phyloP scores from a whole-genome alignment of 2,113 vertebrate species.

The Sebastes schlegelii region DNA sequence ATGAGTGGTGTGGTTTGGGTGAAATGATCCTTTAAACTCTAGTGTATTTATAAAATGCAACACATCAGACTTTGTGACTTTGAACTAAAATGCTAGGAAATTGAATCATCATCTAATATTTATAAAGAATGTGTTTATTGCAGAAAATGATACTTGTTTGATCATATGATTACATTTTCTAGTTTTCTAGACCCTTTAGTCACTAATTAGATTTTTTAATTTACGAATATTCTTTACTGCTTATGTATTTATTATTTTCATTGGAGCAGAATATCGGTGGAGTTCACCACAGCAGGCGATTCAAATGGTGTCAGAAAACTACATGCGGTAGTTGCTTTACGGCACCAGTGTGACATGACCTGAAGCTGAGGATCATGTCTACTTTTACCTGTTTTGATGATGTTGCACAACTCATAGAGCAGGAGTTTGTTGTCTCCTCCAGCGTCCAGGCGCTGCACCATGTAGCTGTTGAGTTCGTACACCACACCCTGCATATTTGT shows the following conservation, averaged over 20 bases:
- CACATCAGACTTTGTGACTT: not conserved
- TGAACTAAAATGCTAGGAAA: not conserved
- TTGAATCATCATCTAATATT: no score
- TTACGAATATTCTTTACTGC: not conserved
- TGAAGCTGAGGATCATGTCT: not conserved
- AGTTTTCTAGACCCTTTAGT: not conserved
- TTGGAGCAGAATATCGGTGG: not conserved
- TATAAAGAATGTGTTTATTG: not conserved
- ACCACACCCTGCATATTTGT: conserved; percentile 98
- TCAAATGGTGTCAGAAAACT: not conserved
- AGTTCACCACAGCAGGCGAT: not conserved
- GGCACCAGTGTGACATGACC: not conserved
- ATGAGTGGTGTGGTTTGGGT: conserved; percentile 40
- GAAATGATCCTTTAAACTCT: conserved; percentile 4
- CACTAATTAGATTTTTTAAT: no score
- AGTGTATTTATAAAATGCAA: not conserved
- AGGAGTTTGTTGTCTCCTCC: conserved; percentile 97
- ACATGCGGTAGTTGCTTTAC: not conserved
- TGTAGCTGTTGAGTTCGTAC: conserved; percentile 96
- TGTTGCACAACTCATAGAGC: conserved; percentile 95
- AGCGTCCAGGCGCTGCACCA: conserved; percentile 94
- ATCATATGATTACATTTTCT: not conserved
- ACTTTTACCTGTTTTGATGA: conserved; percentile 93
- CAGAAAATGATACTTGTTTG: not conserved
- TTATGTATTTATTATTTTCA: not conserved